Evolutionary conservation across 2,888 invertebrate genomes (phyloP).

Genomic region (Stenodema calcarata): DNA sequence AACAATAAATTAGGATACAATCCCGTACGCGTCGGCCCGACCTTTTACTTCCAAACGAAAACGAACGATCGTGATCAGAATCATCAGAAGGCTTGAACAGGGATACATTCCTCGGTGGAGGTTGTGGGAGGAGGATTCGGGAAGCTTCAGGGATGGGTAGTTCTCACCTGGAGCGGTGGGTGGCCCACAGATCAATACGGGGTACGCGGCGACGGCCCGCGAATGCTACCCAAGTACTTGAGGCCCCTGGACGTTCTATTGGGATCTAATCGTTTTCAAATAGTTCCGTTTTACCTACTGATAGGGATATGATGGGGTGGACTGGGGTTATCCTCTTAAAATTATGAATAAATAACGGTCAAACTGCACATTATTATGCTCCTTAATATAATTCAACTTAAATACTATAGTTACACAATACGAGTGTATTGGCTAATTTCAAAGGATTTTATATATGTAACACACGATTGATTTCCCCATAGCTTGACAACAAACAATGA

Average conservation of each 20-base stretch:
- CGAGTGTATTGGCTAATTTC: no score
- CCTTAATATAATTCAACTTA: no score
- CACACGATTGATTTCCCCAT: no score
- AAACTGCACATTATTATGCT: no score
- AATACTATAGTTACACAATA: no score
- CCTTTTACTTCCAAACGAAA: neutral
- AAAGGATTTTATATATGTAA: no score
- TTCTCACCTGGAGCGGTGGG: slow-evolving; percentile 44
- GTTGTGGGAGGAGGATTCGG: neutral
- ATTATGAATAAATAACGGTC: no score
- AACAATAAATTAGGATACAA: neutral
- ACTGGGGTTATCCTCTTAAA: no score
- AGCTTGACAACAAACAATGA: no score
- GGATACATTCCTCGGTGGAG: neutral
- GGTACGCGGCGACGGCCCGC: slow-evolving; percentile 7
- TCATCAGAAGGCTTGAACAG: neutral
- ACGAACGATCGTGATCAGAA: slow-evolving; percentile 1
- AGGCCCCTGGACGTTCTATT: slow-evolving; percentile 40
- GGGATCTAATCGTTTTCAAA: no score
- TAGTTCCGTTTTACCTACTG: no score
- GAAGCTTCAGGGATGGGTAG: neutral
- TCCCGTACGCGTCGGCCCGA: neutral
- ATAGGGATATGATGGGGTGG: no score
- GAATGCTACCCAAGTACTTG: slow-evolving; percentile 10
- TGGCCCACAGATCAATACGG: slow-evolving; percentile 41